Evolutionary conservation across 2,797 vertebrate species (phyloP).

Genomic region (Hydrophis major): DNA sequence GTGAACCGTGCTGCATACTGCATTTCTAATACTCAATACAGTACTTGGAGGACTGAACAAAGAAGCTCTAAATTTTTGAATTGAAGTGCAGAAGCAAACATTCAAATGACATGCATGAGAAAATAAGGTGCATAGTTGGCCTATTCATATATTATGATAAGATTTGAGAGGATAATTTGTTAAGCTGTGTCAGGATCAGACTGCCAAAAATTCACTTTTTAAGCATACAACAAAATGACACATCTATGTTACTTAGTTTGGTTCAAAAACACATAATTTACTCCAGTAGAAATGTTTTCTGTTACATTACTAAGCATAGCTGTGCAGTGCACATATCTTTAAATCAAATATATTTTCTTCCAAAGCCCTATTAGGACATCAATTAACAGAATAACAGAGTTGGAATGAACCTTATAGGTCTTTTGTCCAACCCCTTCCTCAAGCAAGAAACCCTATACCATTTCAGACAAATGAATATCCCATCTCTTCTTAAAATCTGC

Average conservation of each 20-base stretch:
- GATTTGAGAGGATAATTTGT: background rate
- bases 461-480: background rate
- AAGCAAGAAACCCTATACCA: too few species aligned
- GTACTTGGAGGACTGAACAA: background rate
- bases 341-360: background rate
- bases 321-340: background rate
- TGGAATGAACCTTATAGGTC: too few species aligned
- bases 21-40: background rate
- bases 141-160: background rate
- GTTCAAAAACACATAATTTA: background rate
- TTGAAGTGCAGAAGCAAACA: background rate
- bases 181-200: background rate
- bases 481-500: background rate
- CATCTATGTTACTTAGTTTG: background rate
- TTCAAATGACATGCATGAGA: background rate
- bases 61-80: background rate
- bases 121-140: background rate
- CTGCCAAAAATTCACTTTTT: background rate
- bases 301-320: background rate
- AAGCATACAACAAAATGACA: background rate
- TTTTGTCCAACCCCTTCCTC: too few species aligned
- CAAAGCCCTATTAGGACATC: background rate
- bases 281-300: background rate
- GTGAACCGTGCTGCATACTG: background rate
- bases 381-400: background rate